Base-by-base conservation (phyloP, 2,113 vertebrate genomes). In the Bungarus multicinctus region DNA sequence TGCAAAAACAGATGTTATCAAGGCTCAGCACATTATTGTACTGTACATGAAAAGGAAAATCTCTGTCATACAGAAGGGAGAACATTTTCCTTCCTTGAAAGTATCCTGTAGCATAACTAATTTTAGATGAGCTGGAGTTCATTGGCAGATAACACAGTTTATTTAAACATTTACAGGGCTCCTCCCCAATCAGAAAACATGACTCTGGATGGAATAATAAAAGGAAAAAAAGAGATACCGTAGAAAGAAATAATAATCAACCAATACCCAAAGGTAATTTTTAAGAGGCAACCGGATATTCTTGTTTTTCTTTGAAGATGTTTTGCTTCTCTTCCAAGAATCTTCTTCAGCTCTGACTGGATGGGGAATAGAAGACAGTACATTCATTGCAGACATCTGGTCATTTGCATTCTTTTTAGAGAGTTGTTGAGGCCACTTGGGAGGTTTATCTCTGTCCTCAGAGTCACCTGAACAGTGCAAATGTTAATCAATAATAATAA, bases 1-100 rank as follows among this genome's bases (percentile, higher is more conserved):
- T 90, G 45, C n/a, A 53, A 47, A 81, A 90, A 87, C 92, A 90
- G 88, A 90, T 93, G 88, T 39, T 60, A 54, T 93, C 85, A 89
- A 90, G 54, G 60, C 54, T 64, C 74, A 64, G 52, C 81, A 53
- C 55, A 30, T 89, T 45, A 87, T 43, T 89, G 87, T 45, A 60
- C 74, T 89, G 87, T 74, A 87, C 74, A 90, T 27, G 69, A 52
- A 90, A 86, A 86, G 85, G 45, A 86, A 90, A 55, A 53, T 93
- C 23, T 86, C 23, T 87, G 92, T 93, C 64, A 53, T 27, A 43
- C 8, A 52, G 55, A 50, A 45, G 43, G 54, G 39, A 50, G 22
- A n/a, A 45, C 45, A 25, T 57, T 89, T 85, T 58, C 23, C 47
- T 69, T 60, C 47, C 20, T 50, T 50, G 88, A 30, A 85, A 43